Evolutionary conservation across 2,113 vertebrate species (phyloP).

Genomic region (Globicephala melas): DNA sequence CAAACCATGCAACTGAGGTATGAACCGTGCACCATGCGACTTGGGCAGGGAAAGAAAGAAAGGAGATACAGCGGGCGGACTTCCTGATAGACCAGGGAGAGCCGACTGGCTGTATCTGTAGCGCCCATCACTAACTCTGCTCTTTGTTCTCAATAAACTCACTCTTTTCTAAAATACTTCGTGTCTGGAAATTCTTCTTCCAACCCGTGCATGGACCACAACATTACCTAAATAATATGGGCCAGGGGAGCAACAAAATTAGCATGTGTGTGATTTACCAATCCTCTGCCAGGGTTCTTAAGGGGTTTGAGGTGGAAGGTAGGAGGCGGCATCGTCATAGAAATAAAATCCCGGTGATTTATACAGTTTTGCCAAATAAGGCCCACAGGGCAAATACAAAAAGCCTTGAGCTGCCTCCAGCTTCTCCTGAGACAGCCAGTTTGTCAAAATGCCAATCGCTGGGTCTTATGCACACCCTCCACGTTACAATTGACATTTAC

Average conservation of each 20-base stretch:
- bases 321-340: not conserved
- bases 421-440: not conserved
- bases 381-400: slow-evolving; percentile 27
- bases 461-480: not conserved
- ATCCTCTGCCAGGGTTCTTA: not conserved
- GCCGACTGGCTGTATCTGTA: not conserved
- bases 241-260: slow-evolving; percentile 42
- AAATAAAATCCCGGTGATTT: slow-evolving; percentile 56
- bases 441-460: not conserved
- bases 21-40: too few relatives aligned
- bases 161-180: too few relatives aligned
- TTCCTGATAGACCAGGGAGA: not conserved
- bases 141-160: too few relatives aligned
- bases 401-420: not conserved
- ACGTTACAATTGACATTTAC: not conserved
- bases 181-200: too few relatives aligned
- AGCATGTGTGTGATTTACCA: not conserved
- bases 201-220: too few relatives aligned
- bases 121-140: too few relatives aligned
- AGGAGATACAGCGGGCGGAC: not conserved
- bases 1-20: too few relatives aligned
- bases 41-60: too few relatives aligned
- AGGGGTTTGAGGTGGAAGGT: not conserved
- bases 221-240: slow-evolving; percentile 40
- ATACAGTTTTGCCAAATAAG: slow-evolving; percentile 56